Conservation (phyloP, 2,113 vertebrate genomes). For the Macrotis lagotis region DNA sequence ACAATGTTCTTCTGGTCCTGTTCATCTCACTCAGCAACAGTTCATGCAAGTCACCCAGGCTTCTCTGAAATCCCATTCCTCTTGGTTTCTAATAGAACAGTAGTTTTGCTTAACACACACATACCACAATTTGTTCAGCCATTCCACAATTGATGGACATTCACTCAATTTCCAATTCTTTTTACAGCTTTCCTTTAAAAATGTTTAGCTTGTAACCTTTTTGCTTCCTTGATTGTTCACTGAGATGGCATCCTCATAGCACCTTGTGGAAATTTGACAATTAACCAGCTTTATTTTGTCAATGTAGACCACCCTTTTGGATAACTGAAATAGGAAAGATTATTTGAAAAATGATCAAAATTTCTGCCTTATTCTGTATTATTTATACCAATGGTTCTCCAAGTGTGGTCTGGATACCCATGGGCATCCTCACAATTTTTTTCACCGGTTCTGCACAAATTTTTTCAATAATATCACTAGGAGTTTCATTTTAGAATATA, state of each 20-base stretch:
- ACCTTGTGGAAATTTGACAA: not conserved
- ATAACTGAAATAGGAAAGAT: not conserved
- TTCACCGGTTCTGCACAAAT: not conserved
- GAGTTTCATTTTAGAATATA: not conserved
- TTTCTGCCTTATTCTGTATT: not conserved
- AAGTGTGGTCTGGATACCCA: not conserved
- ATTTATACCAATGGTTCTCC: not conserved
- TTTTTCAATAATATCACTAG: not conserved
- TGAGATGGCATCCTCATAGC: not conserved
- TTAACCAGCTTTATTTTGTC: not conserved
- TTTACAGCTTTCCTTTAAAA: too few relatives aligned
- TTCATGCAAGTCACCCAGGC: too few relatives aligned
- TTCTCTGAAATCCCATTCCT: too few relatives aligned
- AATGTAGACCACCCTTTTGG: not conserved
- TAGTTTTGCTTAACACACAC: too few relatives aligned
- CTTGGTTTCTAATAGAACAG: too few relatives aligned
- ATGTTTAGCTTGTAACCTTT: not conserved
- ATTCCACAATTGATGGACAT: too few relatives aligned
- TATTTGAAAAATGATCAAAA: not conserved
- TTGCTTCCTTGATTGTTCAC: not conserved
- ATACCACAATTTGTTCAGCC: too few relatives aligned
- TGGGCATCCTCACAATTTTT: not conserved
- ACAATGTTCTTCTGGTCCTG: too few relatives aligned
- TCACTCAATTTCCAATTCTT: too few relatives aligned
- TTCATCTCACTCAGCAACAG: too few relatives aligned